These are phyloP conservation scores for Campoplex capitator DNA, from an alignment of 2,888 invertebrate genomes.

Conservation along the genomic window DNA sequence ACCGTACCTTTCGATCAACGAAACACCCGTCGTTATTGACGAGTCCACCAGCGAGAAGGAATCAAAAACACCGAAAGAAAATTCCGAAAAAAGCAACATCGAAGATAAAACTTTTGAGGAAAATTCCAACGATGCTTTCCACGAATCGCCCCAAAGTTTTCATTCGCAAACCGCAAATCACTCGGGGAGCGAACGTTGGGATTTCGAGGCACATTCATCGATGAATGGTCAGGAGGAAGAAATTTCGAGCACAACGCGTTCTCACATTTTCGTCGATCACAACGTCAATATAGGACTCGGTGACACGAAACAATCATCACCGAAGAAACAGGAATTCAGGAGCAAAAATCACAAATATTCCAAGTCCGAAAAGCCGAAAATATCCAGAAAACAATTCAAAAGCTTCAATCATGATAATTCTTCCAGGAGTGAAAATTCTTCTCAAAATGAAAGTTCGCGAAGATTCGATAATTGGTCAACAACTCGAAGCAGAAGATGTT, in stretches of 20 bases:
- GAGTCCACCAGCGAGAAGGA: neutral
- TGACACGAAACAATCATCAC: constrained; percentile 64
- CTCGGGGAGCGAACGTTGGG: constrained; percentile 15
- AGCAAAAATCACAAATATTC: neutral
- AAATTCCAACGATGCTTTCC: constrained; percentile 24
- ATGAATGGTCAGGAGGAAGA: constrained; percentile 4
- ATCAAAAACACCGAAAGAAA: constrained; percentile 3
- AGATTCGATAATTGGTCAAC: constrained; percentile 30
- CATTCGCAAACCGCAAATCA: constrained; percentile 49
- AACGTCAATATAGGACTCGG: constrained; percentile 70
- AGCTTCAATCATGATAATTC: neutral
- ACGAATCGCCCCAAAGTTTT: constrained; percentile 63
- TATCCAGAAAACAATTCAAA: neutral
- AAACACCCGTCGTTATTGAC: neutral
- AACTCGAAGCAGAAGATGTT: constrained; percentile 1
- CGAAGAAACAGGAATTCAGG: constrained; percentile 35
- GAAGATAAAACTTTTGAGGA: neutral
- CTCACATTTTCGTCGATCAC: constrained; percentile 64
- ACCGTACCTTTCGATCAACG: neutral
- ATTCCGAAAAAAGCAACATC: constrained; percentile 34
- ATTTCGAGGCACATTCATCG: constrained; percentile 23
- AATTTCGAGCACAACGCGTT: neutral
- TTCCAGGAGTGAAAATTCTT: neutral
- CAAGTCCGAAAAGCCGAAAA: neutral
- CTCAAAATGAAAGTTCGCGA: neutral